These are phyloP conservation scores for Stomorhina lunata DNA, from an alignment of 2,888 invertebrate genomes.

Conservation along the genomic window DNA sequence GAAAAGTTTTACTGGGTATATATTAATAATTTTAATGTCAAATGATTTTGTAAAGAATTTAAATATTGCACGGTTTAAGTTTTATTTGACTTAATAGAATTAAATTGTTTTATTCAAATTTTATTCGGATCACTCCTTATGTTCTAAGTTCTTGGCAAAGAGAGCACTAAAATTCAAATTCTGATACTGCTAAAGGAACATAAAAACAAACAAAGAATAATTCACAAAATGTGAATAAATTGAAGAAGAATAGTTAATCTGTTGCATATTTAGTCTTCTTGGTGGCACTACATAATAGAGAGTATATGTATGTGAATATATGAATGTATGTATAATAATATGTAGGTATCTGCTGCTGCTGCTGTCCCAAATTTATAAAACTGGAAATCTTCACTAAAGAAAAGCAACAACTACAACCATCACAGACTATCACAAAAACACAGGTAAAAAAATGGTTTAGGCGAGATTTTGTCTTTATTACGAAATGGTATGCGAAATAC, in stretches of 20 bases:
- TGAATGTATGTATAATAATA: slow-evolving; percentile 1
- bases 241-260: slow-evolving; percentile 56
- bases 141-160: neutral
- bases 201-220: slow-evolving; percentile 9
- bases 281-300: neutral
- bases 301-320: slow-evolving; percentile 16
- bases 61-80: no score
- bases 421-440: slow-evolving; percentile 50
- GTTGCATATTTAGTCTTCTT: slow-evolving; percentile 40
- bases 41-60: no score
- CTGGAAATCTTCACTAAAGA: slow-evolving; percentile 45
- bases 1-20: no score
- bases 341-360: slow-evolving; percentile 12
- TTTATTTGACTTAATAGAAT: no score
- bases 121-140: no score
- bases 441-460: neutral
- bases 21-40: no score
- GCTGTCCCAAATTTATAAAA: slow-evolving; percentile 66
- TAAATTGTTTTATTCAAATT: no score
- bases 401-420: neutral
- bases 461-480: slow-evolving; percentile 34
- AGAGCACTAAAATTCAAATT: slow-evolving; percentile 29
- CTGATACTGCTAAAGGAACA: neutral
- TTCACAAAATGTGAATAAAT: slow-evolving; percentile 32
- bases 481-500: slow-evolving; percentile 26